Evolutionary conservation across 2,113 vertebrate species (phyloP).

Genomic region (Patagioenas fasciata): DNA sequence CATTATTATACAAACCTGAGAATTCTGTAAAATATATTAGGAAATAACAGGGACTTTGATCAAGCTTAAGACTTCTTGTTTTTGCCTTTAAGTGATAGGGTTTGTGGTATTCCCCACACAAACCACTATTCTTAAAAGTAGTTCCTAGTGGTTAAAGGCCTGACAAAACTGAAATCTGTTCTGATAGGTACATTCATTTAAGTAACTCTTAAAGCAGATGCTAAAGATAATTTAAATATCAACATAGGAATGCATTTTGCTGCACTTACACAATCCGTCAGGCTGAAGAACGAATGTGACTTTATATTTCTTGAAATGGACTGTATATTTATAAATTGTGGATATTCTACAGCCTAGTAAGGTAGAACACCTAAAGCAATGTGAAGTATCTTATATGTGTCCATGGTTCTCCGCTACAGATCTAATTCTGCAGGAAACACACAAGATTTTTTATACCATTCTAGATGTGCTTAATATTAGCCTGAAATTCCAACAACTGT

Average conservation of each 20-base stretch:
- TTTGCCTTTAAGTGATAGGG: not conserved
- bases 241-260: not conserved
- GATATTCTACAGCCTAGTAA: not conserved
- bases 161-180: not conserved
- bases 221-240: not conserved
- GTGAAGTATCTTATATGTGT: not conserved
- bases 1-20: not conserved
- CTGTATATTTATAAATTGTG: not conserved
- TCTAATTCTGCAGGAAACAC: not conserved
- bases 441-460: not conserved
- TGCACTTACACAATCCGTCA: not conserved
- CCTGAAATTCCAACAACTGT: not conserved
- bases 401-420: not conserved
- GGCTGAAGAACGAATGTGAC: not conserved
- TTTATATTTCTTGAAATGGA: not conserved
- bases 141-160: not conserved
- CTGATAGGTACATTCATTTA: not conserved
- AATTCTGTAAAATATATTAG: conserved; percentile 13
- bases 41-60: not conserved
- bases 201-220: not conserved
- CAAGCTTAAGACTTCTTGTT: not conserved
- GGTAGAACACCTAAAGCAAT: not conserved
- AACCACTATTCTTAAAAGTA: not conserved
- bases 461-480: not conserved
- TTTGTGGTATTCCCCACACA: not conserved